Evolutionary conservation across 2,888 invertebrate species (phyloP).

Genomic region (Fragum whitleyi): DNA sequence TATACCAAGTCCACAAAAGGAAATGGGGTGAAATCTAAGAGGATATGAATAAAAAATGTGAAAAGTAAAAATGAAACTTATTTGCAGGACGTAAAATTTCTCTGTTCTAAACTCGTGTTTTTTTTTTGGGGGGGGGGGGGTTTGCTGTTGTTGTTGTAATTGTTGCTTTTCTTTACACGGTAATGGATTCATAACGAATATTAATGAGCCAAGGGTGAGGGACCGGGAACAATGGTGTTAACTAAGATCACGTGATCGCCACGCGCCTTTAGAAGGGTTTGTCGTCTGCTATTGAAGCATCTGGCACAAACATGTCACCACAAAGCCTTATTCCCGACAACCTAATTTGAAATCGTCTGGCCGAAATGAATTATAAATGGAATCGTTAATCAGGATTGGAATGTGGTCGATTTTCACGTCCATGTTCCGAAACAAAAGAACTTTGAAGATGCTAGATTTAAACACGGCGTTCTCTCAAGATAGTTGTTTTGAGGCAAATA

Average conservation of each 20-base stretch:
- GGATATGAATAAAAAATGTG: too few relatives aligned
- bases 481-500: too few relatives aligned
- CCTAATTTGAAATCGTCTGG: not conserved
- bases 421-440: not conserved
- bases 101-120: too few relatives aligned
- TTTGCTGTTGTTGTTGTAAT: too few relatives aligned
- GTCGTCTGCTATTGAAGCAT: slow-evolving; percentile 57
- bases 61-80: too few relatives aligned
- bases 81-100: too few relatives aligned
- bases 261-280: slow-evolving; percentile 56
- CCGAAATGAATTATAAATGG: slow-evolving; percentile 42
- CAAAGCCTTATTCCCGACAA: slow-evolving; percentile 24
- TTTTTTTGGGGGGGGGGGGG: too few relatives aligned
- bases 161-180: too few relatives aligned
- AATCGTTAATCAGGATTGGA: not conserved
- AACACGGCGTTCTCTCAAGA: not conserved
- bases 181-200: too few relatives aligned
- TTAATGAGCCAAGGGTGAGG: not conserved
- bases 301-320: slow-evolving; percentile 56
- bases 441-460: not conserved
- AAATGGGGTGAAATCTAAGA: too few relatives aligned
- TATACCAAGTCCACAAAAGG: too few relatives aligned
- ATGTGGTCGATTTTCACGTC: not conserved
- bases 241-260: slow-evolving; percentile 47
- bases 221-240: slow-evolving; percentile 14